Evolutionary conservation across 1,140 invertebrate genomes (phyloP).

Genomic region (Psix sp.): DNA sequence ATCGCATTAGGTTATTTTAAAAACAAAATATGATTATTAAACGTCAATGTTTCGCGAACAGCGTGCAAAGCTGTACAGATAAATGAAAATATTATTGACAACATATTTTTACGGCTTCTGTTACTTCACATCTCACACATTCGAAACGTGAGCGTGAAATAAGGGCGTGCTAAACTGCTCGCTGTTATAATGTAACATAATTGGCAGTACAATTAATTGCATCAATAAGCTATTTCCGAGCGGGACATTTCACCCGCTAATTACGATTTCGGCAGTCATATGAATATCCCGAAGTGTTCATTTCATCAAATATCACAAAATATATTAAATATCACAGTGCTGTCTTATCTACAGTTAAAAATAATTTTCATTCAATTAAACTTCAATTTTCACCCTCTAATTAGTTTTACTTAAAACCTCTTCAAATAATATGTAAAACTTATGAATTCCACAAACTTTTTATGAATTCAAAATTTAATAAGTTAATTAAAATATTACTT

Average conservation of each 20-base stretch:
- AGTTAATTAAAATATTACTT: too few species aligned
- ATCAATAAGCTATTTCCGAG: constrained; percentile 25
- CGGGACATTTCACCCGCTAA: constrained; percentile 1
- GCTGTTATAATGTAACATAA: constrained; percentile 2
- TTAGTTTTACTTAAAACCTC: too few species aligned
- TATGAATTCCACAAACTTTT: too few species aligned
- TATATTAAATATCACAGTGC: too few species aligned
- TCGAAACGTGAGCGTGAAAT: constrained; percentile 13
- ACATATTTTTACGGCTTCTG: constrained; percentile 20
- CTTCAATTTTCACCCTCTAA: too few species aligned
- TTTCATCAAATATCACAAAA: too few species aligned
- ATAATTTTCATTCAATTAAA: too few species aligned
- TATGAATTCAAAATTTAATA: too few species aligned
- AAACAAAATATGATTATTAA: constrained; percentile 50
- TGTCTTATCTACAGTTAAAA: too few species aligned
- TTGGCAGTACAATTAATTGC: constrained; percentile 19
- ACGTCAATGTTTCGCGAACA: constrained; percentile 17
- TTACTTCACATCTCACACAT: constrained; percentile 12
- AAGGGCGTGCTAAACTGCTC: neutral
- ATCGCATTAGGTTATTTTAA: constrained; percentile 44
- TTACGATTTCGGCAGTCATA: neutral
- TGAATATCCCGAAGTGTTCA: too few species aligned
- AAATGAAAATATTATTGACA: constrained; percentile 39
- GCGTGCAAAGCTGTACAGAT: neutral
- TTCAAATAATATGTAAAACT: too few species aligned